Evolutionary conservation across 2,113 vertebrate genomes (phyloP).

Genomic region (Tenrec ecaudatus): DNA sequence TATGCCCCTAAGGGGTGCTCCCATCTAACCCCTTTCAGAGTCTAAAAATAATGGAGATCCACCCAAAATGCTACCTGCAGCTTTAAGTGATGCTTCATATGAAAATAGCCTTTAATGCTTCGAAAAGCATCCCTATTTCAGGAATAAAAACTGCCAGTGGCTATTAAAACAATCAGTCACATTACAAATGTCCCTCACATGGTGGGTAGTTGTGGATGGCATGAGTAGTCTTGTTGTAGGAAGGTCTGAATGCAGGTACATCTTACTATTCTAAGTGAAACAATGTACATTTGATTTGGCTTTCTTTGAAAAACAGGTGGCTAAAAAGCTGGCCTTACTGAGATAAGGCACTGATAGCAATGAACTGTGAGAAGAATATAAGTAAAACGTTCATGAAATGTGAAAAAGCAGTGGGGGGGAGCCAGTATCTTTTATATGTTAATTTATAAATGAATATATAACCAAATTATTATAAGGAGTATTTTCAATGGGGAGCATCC

Average conservation of each 20-base stretch:
- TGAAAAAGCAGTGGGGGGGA: background rate
- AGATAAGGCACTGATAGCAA: background rate
- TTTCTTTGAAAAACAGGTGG: background rate
- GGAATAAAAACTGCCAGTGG: slow-evolving; percentile 24
- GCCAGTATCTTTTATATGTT: background rate
- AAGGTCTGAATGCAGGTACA: background rate
- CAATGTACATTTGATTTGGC: background rate
- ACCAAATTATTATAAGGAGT: slow-evolving; percentile 5
- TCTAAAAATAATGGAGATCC: background rate
- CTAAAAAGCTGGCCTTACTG: background rate
- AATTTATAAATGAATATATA: slow-evolving; percentile 29
- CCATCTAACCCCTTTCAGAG: too few species aligned
- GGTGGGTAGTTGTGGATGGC: background rate
- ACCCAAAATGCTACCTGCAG: background rate
- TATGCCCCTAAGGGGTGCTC: background rate
- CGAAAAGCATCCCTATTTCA: slow-evolving; percentile 1
- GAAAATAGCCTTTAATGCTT: slow-evolving; percentile 24
- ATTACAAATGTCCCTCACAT: background rate
- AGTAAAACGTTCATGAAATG: slow-evolving; percentile 43
- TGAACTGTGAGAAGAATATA: background rate
- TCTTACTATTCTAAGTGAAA: background rate
- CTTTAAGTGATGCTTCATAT: background rate
- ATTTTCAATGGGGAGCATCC: background rate
- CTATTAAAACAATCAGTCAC: background rate
- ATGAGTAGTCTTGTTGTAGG: background rate